Percentiles rank a stretch among this genome's conserved stretches.
phyloP scores from a whole-genome alignment of 2,113 vertebrate genomes.

The Antennarius striatus region DNA sequence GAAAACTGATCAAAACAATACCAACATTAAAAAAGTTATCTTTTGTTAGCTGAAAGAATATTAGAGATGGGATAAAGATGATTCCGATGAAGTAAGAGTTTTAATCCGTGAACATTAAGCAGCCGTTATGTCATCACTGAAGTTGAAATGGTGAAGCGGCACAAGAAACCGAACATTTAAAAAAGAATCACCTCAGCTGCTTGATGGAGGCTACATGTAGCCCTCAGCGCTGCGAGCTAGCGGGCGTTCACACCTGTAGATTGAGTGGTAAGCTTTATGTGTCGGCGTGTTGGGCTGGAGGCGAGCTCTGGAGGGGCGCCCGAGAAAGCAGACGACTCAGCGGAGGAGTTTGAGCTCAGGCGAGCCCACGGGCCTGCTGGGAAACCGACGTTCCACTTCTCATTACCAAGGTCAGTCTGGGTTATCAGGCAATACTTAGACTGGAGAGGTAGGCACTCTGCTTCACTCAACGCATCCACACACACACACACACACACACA shows the following conservation, averaged over 20 bases:
- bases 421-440: slow-evolving; percentile 66
- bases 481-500: slow-evolving; percentile 40
- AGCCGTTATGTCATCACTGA: no score
- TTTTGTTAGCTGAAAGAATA: no score
- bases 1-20: no score
- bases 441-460: slow-evolving; percentile 55
- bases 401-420: slow-evolving; percentile 66
- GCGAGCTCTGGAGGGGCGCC: slow-evolving; percentile 41
- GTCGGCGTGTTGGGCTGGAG: slow-evolving; percentile 39
- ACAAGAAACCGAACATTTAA: no score
- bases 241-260: slow-evolving; percentile 30
- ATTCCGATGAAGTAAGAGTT: no score
- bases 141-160: no score
- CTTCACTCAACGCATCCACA: slow-evolving; percentile 62
- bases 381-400: slow-evolving; percentile 66
- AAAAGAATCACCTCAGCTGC: no score
- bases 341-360: slow-evolving; percentile 35
- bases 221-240: slow-evolving; percentile 1
- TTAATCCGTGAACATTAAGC: no score
- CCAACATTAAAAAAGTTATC: no score
- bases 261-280: slow-evolving; percentile 49
- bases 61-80: no score
- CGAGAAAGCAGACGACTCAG: slow-evolving; percentile 21
- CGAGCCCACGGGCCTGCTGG: slow-evolving; percentile 54
- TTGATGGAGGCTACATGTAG: not conserved